Evolutionary conservation across 92 coral and sea anemone species (phyloP).

Genomic region (Epizoanthus illoricatus): DNA sequence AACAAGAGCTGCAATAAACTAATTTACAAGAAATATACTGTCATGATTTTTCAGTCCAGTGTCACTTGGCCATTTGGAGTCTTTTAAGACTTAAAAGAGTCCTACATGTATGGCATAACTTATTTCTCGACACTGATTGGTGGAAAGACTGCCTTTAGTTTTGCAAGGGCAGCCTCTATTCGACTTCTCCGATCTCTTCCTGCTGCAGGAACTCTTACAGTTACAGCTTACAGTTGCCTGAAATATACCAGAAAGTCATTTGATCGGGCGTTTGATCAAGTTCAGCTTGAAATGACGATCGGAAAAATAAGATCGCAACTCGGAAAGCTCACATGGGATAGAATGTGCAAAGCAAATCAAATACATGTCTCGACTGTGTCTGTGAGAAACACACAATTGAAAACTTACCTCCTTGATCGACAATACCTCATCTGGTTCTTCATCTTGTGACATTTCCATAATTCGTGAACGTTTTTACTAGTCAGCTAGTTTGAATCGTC

Average conservation of each 20-base stretch:
- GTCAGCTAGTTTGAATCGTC: conserved; percentile 2
- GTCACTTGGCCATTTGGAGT: neutral
- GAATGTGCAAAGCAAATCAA: conserved; percentile 10
- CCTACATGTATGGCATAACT: conserved; percentile 4
- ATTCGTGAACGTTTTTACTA: conserved; percentile 5
- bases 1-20: conserved; percentile 6
- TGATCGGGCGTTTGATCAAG: neutral
- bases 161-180: conserved; percentile 28
- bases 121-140: conserved; percentile 29
- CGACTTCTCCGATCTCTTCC: conserved; percentile 11
- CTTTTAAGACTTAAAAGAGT: neutral
- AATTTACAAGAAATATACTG: conserved; percentile 8
- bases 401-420: neutral
- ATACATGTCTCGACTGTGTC: conserved; percentile 17
- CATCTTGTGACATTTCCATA: conserved; percentile 13
- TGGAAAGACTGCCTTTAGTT: conserved; percentile 12
- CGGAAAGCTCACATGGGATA: conserved; percentile 5
- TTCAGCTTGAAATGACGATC: conserved; percentile 5
- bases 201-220: conserved; percentile 35
- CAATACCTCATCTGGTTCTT: conserved; percentile 4
- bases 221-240: conserved; percentile 17
- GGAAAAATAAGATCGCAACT: conserved; percentile 6
- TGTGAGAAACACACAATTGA: conserved; percentile 3
- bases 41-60: conserved; percentile 9
- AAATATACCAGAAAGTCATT: conserved; percentile 20